Conservation (phyloP, 2,888 invertebrate species). For the Sycophila texana region DNA sequence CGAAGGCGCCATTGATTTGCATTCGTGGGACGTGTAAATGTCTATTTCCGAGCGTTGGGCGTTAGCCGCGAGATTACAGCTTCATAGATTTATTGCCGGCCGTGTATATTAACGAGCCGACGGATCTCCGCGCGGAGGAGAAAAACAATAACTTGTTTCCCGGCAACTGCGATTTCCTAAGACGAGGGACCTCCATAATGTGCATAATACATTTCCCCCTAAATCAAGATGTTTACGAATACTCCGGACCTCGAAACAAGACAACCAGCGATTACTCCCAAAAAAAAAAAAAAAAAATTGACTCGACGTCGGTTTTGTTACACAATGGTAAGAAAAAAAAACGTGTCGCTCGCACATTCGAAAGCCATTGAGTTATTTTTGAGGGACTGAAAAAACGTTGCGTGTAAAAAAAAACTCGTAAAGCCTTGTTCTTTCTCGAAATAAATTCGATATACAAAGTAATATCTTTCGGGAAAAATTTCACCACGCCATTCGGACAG, state of each 20-base stretch:
- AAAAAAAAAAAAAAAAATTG: too few relatives aligned
- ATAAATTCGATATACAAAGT: too few relatives aligned
- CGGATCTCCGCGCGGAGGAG: not conserved
- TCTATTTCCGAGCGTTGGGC: not conserved
- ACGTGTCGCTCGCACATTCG: too few relatives aligned
- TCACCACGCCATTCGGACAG: too few relatives aligned
- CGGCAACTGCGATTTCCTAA: not conserved
- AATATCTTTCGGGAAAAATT: too few relatives aligned
- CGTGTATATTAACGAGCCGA: slow-evolving; percentile 17
- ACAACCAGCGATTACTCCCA: too few relatives aligned
- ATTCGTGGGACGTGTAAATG: slow-evolving; percentile 25
- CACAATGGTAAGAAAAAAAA: too few relatives aligned
- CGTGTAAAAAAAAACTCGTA: too few relatives aligned
- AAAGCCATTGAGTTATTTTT: too few relatives aligned
- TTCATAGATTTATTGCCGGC: slow-evolving; percentile 14
- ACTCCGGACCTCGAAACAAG: not conserved
- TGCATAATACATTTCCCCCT: not conserved
- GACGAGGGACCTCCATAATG: not conserved
- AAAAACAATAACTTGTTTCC: not conserved
- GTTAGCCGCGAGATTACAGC: not conserved
- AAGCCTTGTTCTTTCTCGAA: too few relatives aligned
- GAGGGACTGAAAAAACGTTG: too few relatives aligned
- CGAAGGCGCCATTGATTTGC: slow-evolving; percentile 21
- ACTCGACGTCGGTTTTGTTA: not conserved
- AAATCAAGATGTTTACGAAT: slow-evolving; percentile 5